Percentiles rank a stretch among this genome's conserved stretches.
phyloP scores from a whole-genome alignment of 2,113 vertebrate genomes.

The Clarias gariepinus region DNA sequence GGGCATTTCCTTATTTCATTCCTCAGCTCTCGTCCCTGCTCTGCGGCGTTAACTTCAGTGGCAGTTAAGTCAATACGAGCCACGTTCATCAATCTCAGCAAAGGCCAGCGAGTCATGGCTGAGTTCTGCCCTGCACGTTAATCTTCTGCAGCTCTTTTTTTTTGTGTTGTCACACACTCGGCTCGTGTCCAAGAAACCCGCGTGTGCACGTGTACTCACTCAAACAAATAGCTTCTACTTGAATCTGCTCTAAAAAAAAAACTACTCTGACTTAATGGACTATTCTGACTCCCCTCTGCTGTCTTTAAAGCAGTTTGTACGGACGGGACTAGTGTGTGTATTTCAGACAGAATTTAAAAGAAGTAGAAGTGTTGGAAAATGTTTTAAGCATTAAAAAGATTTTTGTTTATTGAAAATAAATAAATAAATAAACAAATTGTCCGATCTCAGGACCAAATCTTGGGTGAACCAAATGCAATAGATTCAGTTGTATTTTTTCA shows the following conservation, averaged over 20 bases:
- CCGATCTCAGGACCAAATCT: slow-evolving; percentile 5
- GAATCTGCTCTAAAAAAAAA: slow-evolving; percentile 12
- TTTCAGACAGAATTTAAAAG: slow-evolving; percentile 18
- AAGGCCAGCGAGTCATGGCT: slow-evolving; percentile 58
- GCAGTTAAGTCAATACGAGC: slow-evolving; percentile 57
- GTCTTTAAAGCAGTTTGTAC: slow-evolving; percentile 12
- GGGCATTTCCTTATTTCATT: slow-evolving; percentile 51
- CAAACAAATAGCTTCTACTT: slow-evolving; percentile 38
- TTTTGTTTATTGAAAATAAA: not conserved
- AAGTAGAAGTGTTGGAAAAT: slow-evolving; percentile 29
- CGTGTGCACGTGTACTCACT: slow-evolving; percentile 18
- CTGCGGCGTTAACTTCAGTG: slow-evolving; percentile 40
- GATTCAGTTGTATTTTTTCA: not conserved
- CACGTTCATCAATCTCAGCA: slow-evolving; percentile 53
- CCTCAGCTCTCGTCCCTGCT: slow-evolving; percentile 30
- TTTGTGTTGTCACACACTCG: slow-evolving; percentile 41
- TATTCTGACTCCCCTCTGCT: slow-evolving; percentile 14
- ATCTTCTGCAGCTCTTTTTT: slow-evolving; percentile 55
- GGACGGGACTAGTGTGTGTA: slow-evolving; percentile 27
- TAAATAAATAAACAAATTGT: not conserved
- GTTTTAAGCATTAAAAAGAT: slow-evolving; percentile 11
- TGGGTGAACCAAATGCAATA: not conserved
- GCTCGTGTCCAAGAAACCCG: slow-evolving; percentile 10
- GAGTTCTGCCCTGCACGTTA: slow-evolving; percentile 45
- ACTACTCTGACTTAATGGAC: slow-evolving; percentile 21